These are phyloP conservation scores for Brachyopa scutellaris DNA, from an alignment of 2,888 invertebrate species.

Conservation along the genomic window DNA sequence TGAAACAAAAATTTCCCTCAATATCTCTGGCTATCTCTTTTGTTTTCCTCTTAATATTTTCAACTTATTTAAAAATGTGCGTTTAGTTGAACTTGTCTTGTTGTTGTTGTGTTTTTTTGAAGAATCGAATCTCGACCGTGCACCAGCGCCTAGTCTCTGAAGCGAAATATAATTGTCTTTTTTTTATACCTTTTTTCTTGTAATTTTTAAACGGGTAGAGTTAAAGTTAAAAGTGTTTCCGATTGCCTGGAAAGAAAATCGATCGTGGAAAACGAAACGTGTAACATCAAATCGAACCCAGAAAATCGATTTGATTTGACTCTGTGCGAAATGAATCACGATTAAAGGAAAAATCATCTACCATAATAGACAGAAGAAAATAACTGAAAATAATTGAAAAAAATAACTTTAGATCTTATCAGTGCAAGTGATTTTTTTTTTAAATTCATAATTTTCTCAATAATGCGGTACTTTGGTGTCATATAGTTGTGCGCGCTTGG, in stretches of 20 bases:
- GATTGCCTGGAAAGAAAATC: neutral
- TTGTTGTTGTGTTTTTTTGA: slow-evolving; percentile 23
- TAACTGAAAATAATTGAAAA: neutral
- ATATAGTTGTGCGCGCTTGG: too few species aligned
- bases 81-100: slow-evolving; percentile 26
- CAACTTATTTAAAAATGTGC: slow-evolving; percentile 45
- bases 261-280: too few species aligned
- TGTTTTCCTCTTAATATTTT: slow-evolving; percentile 23
- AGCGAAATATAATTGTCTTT: neutral
- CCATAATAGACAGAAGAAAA: neutral
- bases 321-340: slow-evolving; percentile 6
- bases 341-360: neutral
- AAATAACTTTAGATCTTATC: neutral
- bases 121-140: neutral
- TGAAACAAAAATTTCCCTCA: slow-evolving; percentile 16
- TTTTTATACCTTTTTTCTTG: too few species aligned
- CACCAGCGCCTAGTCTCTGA: neutral
- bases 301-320: too few species aligned
- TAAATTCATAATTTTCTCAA: neutral
- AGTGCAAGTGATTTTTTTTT: neutral
- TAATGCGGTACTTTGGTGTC: neutral
- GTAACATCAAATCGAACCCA: neutral
- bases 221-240: neutral
- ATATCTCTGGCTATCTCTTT: slow-evolving; percentile 20
- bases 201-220: too few species aligned